These are phyloP conservation scores for Holothuria glaberrima DNA, from an alignment of 35 echinoderm and acorn worm species.

Conservation along the genomic window DNA sequence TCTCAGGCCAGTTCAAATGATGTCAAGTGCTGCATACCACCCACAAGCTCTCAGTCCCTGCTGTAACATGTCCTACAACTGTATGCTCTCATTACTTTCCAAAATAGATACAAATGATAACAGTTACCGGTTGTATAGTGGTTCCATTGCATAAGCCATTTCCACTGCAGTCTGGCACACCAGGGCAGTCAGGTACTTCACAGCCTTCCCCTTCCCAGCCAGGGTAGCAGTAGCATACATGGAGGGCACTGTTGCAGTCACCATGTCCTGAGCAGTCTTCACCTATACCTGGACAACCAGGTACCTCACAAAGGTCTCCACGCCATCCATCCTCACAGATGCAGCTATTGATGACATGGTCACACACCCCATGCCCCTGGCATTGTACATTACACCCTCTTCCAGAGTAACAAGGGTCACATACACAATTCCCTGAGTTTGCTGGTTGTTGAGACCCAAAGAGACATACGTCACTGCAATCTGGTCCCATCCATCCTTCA, in stretches of 20 bases:
- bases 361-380: slow-evolving; percentile 77
- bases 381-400: slow-evolving; percentile 80
- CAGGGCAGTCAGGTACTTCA: slow-evolving; percentile 81
- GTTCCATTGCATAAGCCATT: slow-evolving; percentile 76
- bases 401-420: slow-evolving; percentile 78
- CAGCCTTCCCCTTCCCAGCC: slow-evolving; percentile 89
- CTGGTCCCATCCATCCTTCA: slow-evolving; percentile 74
- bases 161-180: slow-evolving; percentile 78
- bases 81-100: no score
- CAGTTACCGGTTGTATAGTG: background rate
- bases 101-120: background rate
- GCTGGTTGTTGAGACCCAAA: slow-evolving; percentile 1
- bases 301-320: slow-evolving; percentile 66
- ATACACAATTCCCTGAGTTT: slow-evolving; percentile 52
- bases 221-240: slow-evolving; percentile 76
- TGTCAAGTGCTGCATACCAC: no score
- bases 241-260: slow-evolving; percentile 79
- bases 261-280: slow-evolving; percentile 78
- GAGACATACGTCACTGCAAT: slow-evolving; percentile 76
- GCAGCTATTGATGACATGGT: slow-evolving; percentile 63
- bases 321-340: slow-evolving; percentile 74
- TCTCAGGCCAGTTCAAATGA: no score
- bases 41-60: no score
- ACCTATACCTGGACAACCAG: slow-evolving; percentile 78
- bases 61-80: no score